phyloP scores from a whole-genome alignment of 37 sponge, comb jelly and placozoan species.

The Chondrosia reniformis region DNA sequence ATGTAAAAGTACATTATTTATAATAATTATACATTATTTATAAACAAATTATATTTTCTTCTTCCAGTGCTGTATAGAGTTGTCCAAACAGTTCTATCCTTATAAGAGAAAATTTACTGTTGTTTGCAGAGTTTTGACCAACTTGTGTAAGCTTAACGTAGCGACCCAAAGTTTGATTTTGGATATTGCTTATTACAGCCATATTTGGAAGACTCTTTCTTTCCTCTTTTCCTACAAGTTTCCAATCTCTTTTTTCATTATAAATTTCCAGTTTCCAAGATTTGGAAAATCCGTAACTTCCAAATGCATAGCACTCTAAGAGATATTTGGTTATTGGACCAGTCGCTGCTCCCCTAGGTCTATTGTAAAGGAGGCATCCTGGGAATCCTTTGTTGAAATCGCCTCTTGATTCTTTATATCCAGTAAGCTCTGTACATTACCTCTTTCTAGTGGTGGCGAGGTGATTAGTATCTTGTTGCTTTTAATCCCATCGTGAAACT shows the following conservation, averaged over 20 bases:
- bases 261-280: conserved; percentile 9
- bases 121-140: neutral
- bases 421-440: neutral
- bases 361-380: neutral
- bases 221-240: neutral
- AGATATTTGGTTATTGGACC: neutral
- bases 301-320: conserved; percentile 7
- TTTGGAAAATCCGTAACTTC: neutral
- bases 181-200: neutral
- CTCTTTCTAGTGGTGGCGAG: neutral
- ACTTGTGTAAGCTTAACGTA: conserved; percentile 14
- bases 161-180: neutral
- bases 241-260: neutral
- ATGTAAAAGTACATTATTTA: no score
- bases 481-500: no score
- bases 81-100: conserved; percentile 21
- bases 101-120: conserved; percentile 21
- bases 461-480: neutral
- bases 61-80: conserved; percentile 10
- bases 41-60: no score
- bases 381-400: neutral
- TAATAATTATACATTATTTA: no score
- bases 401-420: neutral
- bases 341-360: conserved; percentile 19
- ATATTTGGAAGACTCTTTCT: neutral